These are phyloP conservation scores for Aphidius colemani DNA, from an alignment of 2,888 invertebrate genomes.

Conservation along the genomic window DNA sequence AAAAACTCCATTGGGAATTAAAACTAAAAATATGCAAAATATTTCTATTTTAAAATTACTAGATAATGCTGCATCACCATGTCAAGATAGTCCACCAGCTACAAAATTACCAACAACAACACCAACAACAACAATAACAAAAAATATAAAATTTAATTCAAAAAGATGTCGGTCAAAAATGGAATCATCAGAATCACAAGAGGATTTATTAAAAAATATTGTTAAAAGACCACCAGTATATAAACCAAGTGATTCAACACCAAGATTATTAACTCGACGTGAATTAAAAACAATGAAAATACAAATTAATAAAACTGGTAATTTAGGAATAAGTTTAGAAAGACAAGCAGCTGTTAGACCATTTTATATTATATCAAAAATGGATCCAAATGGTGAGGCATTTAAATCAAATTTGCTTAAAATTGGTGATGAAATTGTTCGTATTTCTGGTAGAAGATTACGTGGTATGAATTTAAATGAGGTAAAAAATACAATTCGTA, in stretches of 20 bases:
- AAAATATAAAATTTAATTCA: conserved; percentile 40
- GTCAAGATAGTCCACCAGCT: conserved; percentile 54
- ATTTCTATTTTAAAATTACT: conserved; percentile 41
- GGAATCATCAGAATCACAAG: conserved; percentile 33
- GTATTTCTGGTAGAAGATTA: conserved; percentile 64
- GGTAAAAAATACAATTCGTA: conserved; percentile 46
- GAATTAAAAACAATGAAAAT: conserved; percentile 53
- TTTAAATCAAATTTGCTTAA: conserved; percentile 59
- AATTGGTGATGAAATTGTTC: conserved; percentile 65
- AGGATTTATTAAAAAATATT: conserved; percentile 27
- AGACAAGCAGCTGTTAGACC: conserved; percentile 50
- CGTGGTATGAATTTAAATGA: conserved; percentile 58
- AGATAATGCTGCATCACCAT: conserved; percentile 53
- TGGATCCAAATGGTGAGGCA: conserved; percentile 49
- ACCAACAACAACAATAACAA: too few relatives aligned
- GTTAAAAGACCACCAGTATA: conserved; percentile 36
- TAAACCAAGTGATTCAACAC: conserved; percentile 6
- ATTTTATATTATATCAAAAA: conserved; percentile 48
- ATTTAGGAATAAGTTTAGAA: conserved; percentile 48
- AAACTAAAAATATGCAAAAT: conserved; percentile 22
- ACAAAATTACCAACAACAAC: conserved; percentile 35
- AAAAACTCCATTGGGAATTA: conserved; percentile 16
- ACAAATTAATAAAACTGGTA: conserved; percentile 38
- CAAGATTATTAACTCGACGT: conserved; percentile 40
- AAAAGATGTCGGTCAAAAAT: conserved; percentile 49